Evolutionary conservation across 2,113 vertebrate species (phyloP).

Genomic region (Cyanoliseus patagonus): DNA sequence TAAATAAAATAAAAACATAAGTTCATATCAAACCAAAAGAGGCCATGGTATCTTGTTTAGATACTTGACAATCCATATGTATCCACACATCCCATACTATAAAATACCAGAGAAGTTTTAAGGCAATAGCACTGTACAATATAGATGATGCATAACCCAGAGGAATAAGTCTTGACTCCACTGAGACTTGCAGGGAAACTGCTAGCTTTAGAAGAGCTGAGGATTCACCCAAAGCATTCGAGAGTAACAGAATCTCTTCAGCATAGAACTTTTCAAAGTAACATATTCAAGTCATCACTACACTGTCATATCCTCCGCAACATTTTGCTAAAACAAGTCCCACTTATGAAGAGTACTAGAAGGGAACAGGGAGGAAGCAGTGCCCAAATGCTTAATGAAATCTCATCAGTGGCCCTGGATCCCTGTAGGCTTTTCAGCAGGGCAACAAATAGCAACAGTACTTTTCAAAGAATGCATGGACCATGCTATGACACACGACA

Average conservation of each 20-base stretch:
- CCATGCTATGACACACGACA: accelerated
- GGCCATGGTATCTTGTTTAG: not conserved
- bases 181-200: not conserved
- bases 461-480: not conserved
- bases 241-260: not conserved
- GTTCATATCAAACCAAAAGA: not conserved
- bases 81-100: not conserved
- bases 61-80: not conserved
- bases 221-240: not conserved
- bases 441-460: not conserved
- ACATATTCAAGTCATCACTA: not conserved
- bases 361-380: not conserved
- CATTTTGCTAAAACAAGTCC: not conserved
- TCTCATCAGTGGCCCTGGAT: not conserved
- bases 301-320: not conserved
- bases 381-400: not conserved
- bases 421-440: not conserved
- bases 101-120: not conserved
- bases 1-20: not conserved
- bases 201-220: not conserved
- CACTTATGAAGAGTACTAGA: not conserved
- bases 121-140: not conserved
- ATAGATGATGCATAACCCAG: not conserved
- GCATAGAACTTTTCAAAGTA: not conserved
- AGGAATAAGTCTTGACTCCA: not conserved